Conservation (phyloP, 2,888 invertebrate species). For the Teleiodes luculella region DNA sequence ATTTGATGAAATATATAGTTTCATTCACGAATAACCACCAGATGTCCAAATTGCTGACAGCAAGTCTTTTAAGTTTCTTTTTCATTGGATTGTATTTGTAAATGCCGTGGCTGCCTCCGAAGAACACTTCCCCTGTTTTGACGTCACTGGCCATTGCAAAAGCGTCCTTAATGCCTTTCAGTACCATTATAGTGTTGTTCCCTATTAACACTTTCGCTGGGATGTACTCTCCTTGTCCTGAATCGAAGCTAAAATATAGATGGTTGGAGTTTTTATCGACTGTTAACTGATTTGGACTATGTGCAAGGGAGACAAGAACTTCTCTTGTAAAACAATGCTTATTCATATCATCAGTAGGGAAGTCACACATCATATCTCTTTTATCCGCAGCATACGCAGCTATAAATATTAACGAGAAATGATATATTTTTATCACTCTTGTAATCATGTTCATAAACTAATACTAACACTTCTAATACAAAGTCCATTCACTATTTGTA, state of each 20-base stretch:
- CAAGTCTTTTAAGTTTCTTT: slow-evolving; percentile 44
- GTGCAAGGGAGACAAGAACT: slow-evolving; percentile 42
- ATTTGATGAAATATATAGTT: slow-evolving; percentile 54
- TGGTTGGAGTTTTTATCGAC: slow-evolving; percentile 49
- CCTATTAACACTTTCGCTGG: slow-evolving; percentile 51
- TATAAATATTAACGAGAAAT: not conserved
- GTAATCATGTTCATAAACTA: not conserved
- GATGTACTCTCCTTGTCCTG: slow-evolving; percentile 56
- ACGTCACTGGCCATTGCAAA: slow-evolving; percentile 54
- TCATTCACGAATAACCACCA: slow-evolving; percentile 61
- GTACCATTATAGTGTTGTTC: slow-evolving; percentile 45
- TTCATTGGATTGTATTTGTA: slow-evolving; percentile 47
- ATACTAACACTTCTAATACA: not conserved
- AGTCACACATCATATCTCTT: slow-evolving; percentile 4
- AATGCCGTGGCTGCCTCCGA: slow-evolving; percentile 63
- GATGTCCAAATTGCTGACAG: slow-evolving; percentile 50
- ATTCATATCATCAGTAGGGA: not conserved
- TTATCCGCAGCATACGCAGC: not conserved
- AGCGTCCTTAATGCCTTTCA: slow-evolving; percentile 63
- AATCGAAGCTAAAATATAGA: slow-evolving; percentile 62
- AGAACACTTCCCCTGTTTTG: slow-evolving; percentile 44
- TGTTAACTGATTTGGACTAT: slow-evolving; percentile 62
- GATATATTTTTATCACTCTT: not conserved
- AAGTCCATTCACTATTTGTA: not conserved
- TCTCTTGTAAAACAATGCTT: slow-evolving; percentile 55